Conservation (phyloP, 2,797 vertebrate species). For the Sebastes trivittatus region DNA sequence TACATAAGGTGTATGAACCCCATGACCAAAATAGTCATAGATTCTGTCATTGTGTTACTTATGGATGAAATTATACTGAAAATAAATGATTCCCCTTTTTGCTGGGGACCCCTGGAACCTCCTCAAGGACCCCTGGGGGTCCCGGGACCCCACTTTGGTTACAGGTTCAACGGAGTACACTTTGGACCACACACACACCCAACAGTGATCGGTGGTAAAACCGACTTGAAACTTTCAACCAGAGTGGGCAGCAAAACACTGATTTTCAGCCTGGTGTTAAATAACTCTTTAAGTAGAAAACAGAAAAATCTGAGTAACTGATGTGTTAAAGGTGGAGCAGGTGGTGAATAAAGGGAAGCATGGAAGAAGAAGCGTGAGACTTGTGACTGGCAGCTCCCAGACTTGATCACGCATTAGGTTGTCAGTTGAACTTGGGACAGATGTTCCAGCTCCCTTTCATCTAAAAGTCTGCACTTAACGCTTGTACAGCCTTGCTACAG, state of each 20-base stretch:
- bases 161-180: not conserved
- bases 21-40: no score
- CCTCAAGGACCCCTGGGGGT: no score
- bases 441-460: constrained; percentile 4
- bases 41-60: no score
- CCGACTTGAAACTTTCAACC: not conserved
- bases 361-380: not conserved
- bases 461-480: not conserved
- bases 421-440: not conserved
- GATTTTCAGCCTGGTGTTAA: not conserved
- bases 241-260: not conserved
- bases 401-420: not conserved
- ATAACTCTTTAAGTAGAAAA: not conserved
- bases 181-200: not conserved
- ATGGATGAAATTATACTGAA: no score
- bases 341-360: not conserved
- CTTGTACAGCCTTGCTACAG: not conserved
- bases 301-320: not conserved
- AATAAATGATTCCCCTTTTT: no score
- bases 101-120: no score
- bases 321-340: not conserved
- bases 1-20: no score
- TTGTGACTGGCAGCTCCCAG: not conserved
- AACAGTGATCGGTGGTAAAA: not conserved
- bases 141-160: not conserved